Evolutionary conservation across 2,113 vertebrate species (phyloP).

Genomic region (Campylomormyrus tamandua): DNA sequence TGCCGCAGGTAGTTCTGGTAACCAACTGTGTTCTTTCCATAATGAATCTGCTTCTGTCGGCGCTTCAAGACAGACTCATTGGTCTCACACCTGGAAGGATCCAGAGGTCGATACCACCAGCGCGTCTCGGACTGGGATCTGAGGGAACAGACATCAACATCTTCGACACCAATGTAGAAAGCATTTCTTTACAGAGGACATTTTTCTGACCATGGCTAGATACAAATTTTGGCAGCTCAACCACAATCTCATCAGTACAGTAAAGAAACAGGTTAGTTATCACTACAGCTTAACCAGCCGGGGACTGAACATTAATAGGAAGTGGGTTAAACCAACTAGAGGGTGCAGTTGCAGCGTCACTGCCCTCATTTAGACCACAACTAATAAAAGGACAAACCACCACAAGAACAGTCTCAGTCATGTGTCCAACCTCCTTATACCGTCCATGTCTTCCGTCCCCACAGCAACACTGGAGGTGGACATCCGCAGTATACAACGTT

Average conservation of each 20-base stretch:
- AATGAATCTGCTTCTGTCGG: conserved; percentile 76
- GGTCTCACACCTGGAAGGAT: conserved; percentile 58
- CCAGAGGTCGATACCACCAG: conserved; percentile 41
- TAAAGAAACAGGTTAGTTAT: not conserved
- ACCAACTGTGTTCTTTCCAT: conserved; percentile 72
- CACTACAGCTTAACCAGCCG: not conserved
- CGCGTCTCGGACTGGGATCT: conserved; percentile 35
- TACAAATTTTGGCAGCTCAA: not conserved
- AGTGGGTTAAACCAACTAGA: not conserved
- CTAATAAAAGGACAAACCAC: not conserved
- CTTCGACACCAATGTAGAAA: too few relatives aligned
- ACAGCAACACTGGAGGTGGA: conserved; percentile 72
- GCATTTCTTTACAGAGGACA: not conserved
- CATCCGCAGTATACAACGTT: conserved; percentile 65
- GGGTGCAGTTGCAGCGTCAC: not conserved
- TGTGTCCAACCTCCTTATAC: conserved; percentile 36
- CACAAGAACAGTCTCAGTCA: not conserved
- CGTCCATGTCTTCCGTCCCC: conserved; percentile 62
- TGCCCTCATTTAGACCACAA: not conserved
- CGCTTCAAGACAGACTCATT: conserved; percentile 64
- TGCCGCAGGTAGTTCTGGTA: conserved; percentile 73
- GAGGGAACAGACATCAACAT: not conserved
- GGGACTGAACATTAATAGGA: not conserved
- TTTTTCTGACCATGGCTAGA: not conserved
- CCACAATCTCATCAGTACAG: not conserved